A percentile compares a stretch with the other conserved stretches of the same genome.
These are phyloP conservation scores for Drosophila prosaltans DNA, from an alignment of 1,140 invertebrate genomes.

Conservation along the genomic window DNA sequence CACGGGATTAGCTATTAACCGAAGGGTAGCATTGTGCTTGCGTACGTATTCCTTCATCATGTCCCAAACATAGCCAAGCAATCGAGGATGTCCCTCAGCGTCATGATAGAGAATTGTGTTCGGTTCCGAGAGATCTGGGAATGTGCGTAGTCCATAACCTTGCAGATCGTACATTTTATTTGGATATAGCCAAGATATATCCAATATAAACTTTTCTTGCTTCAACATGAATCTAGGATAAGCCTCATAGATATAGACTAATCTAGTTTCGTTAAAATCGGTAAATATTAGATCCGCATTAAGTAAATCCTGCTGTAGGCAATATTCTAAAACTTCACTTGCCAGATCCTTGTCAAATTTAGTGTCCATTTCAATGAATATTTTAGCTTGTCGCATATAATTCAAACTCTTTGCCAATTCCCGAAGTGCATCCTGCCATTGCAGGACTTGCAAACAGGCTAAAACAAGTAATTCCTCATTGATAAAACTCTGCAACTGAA, in stretches of 20 bases:
- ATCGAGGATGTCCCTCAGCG: slow-evolving; percentile 13
- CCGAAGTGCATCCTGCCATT: background rate
- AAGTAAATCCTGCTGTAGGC: background rate
- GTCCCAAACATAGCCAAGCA: slow-evolving; percentile 63
- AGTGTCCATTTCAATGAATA: background rate
- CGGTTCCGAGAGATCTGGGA: slow-evolving; percentile 64
- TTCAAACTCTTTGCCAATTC: background rate
- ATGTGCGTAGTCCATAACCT: slow-evolving; percentile 29
- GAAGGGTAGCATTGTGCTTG: slow-evolving; percentile 45
- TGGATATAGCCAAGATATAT: slow-evolving; percentile 27
- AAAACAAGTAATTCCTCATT: background rate
- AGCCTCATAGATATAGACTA: background rate
- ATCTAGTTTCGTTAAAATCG: background rate
- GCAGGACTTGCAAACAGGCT: background rate
- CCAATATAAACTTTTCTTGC: background rate
- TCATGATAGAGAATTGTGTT: slow-evolving; percentile 57
- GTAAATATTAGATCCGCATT: background rate
- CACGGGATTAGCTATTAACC: slow-evolving; percentile 24
- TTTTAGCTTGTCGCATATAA: background rate
- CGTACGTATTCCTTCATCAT: slow-evolving; percentile 35
- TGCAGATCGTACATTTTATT: slow-evolving; percentile 48
- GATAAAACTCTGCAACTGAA: background rate
- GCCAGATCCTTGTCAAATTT: background rate
- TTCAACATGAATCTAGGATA: background rate
- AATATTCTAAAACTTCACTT: background rate